Conservation (phyloP, 2,113 vertebrate species). For the Brachypteracias leptosomus region DNA sequence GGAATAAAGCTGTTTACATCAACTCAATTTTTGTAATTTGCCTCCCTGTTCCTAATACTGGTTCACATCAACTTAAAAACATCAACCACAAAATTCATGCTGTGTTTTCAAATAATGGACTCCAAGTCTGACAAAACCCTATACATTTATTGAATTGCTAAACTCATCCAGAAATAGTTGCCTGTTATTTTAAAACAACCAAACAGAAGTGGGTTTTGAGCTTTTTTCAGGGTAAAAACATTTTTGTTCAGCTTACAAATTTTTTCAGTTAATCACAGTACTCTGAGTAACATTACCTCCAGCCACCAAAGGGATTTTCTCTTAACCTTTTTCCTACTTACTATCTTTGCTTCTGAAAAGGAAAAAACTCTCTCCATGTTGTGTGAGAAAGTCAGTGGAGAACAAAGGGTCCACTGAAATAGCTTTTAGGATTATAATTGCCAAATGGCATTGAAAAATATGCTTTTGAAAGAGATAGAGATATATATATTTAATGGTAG, state of each 20-base stretch:
- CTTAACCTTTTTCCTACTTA: slow-evolving; percentile 64
- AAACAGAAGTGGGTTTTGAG: neutral
- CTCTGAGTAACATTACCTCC: neutral
- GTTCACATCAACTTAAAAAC: neutral
- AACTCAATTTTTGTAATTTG: neutral
- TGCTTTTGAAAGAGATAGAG: neutral
- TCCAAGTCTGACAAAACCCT: neutral
- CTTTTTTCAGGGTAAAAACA: neutral
- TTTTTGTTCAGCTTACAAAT: neutral
- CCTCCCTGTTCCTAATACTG: neutral
- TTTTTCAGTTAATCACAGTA: neutral
- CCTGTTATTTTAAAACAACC: neutral
- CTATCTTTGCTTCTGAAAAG: neutral
- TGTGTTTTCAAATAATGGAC: neutral
- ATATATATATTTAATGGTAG: neutral
- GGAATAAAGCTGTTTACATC: neutral
- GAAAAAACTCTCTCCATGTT: neutral
- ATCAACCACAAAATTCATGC: neutral
- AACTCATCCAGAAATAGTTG: neutral
- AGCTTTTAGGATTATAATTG: neutral
- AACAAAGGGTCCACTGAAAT: neutral
- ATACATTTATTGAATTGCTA: neutral
- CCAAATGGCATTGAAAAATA: neutral
- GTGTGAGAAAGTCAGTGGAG: neutral
- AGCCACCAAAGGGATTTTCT: neutral